Evolutionary conservation across 2,888 invertebrate species (phyloP).

Genomic region (Abrostola tripartita): DNA sequence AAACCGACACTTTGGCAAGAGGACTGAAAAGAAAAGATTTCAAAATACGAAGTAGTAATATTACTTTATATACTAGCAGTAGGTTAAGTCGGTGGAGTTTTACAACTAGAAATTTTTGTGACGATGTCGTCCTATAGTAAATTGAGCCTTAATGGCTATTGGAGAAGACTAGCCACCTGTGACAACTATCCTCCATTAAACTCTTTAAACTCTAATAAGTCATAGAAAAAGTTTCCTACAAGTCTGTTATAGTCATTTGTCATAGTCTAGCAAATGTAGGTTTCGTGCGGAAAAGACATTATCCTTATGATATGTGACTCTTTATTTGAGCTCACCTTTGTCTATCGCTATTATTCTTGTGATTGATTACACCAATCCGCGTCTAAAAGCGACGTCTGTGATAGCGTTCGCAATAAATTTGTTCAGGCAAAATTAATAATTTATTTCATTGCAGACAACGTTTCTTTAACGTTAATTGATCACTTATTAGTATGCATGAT

Average conservation of each 20-base stretch:
- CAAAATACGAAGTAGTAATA: too few species aligned
- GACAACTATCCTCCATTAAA: conserved; percentile 41
- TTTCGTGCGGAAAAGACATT: conserved; percentile 27
- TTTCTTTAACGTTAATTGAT: conserved; percentile 20
- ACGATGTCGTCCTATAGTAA: neutral
- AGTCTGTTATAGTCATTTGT: conserved; percentile 37
- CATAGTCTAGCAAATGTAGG: conserved; percentile 33
- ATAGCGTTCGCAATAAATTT: conserved; percentile 22
- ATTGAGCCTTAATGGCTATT: conserved; percentile 19
- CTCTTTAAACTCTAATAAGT: conserved; percentile 43
- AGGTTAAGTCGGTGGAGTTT: conserved; percentile 1
- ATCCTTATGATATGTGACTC: conserved; percentile 40
- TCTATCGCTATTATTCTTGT: conserved; percentile 21
- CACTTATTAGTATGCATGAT: conserved; percentile 36
- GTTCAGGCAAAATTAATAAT: conserved; percentile 13
- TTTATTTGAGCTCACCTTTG: conserved; percentile 12
- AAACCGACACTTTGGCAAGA: too few species aligned
- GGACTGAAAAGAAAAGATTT: too few species aligned
- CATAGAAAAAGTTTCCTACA: conserved; percentile 36
- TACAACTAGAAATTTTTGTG: conserved; percentile 7
- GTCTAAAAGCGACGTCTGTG: conserved; percentile 12
- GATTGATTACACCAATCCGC: conserved; percentile 19
- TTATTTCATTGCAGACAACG: conserved; percentile 20
- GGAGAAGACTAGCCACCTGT: conserved; percentile 28
- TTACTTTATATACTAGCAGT: too few species aligned